phyloP scores from a whole-genome alignment of 2,888 invertebrate genomes.

The Ceramica pisi region DNA sequence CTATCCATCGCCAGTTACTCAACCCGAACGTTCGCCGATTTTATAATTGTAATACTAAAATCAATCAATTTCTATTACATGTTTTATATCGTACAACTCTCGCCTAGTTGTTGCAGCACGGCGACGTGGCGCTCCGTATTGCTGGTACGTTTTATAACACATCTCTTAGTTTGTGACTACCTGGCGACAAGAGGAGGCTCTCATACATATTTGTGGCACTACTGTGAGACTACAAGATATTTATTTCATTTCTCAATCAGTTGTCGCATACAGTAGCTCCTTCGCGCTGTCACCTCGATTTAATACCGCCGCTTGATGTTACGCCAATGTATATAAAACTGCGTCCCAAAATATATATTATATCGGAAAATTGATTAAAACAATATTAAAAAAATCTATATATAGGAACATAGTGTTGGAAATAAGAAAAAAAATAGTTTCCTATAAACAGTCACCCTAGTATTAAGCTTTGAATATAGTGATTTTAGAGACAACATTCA shows the following conservation, averaged over 20 bases:
- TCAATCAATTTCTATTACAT: slow-evolving; percentile 58
- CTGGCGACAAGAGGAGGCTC: slow-evolving; percentile 41
- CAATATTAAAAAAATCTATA: slow-evolving; percentile 67
- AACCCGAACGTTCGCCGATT: slow-evolving; percentile 63
- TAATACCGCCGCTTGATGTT: slow-evolving; percentile 61
- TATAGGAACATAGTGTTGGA: slow-evolving; percentile 74
- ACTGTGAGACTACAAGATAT: slow-evolving; percentile 3
- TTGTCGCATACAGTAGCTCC: slow-evolving; percentile 23
- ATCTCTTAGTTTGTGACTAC: slow-evolving; percentile 61
- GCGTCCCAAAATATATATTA: slow-evolving; percentile 72
- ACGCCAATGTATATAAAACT: slow-evolving; percentile 63
- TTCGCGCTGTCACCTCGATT: slow-evolving; percentile 37
- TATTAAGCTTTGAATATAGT: slow-evolving; percentile 67
- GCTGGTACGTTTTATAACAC: slow-evolving; percentile 37
- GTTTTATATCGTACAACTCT: slow-evolving; percentile 61
- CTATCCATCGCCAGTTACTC: slow-evolving; percentile 35
- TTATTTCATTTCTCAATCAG: not conserved
- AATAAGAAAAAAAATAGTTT: slow-evolving; percentile 64
- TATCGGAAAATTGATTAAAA: slow-evolving; percentile 70
- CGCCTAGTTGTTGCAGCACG: slow-evolving; percentile 58
- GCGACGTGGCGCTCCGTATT: slow-evolving; percentile 34
- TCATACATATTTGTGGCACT: slow-evolving; percentile 11
- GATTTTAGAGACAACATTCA: slow-evolving; percentile 51
- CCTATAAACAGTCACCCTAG: slow-evolving; percentile 69
- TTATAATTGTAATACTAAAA: slow-evolving; percentile 72